phyloP scores from a whole-genome alignment of 2,888 invertebrate genomes.

The Calameuta pallipes region DNA sequence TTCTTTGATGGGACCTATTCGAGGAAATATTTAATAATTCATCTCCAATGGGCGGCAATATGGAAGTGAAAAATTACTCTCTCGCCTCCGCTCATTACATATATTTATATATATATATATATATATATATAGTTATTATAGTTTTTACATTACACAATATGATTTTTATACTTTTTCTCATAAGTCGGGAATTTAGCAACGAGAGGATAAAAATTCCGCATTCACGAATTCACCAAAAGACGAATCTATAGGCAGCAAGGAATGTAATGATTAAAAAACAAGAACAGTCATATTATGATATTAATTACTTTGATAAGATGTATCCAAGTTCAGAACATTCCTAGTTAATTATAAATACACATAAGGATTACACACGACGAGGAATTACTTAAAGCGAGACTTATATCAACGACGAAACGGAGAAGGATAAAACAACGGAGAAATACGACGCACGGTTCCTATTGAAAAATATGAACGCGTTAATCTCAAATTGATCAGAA shows the following conservation, averaged over 20 bases:
- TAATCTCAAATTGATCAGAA: background rate
- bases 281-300: background rate
- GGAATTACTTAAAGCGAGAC: background rate
- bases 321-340: background rate
- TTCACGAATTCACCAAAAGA: background rate
- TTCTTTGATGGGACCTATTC: background rate
- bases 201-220: background rate
- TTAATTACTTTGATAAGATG: background rate
- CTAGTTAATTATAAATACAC: background rate
- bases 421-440: background rate
- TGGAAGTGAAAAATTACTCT: background rate
- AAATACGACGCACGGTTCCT: background rate
- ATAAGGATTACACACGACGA: background rate
- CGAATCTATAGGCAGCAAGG: background rate
- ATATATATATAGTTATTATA: background rate
- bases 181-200: background rate
- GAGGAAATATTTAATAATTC: background rate
- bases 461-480: background rate
- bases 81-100: background rate
- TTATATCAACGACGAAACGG: background rate
- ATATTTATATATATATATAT: background rate
- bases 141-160: background rate
- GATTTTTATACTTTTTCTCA: background rate
- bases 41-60: background rate
- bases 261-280: background rate